Evolutionary conservation across 2,797 vertebrate genomes (phyloP).

Genomic region (Pangasius larnaudii): DNA sequence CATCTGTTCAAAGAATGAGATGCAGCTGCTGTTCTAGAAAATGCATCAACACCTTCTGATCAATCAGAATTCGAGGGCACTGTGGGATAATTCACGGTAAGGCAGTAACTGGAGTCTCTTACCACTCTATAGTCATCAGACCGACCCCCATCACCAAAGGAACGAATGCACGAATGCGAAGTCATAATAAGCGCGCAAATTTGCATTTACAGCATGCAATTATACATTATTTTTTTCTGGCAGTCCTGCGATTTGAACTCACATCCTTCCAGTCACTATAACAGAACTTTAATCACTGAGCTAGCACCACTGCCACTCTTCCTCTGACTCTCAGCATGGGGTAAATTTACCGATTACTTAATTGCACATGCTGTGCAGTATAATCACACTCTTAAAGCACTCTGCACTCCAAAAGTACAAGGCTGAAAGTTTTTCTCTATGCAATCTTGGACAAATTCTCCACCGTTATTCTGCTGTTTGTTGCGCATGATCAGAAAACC

Average conservation of each 20-base stretch:
- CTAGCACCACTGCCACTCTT: slow-evolving; percentile 7
- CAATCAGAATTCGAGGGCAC: background rate
- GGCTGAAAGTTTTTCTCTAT: background rate
- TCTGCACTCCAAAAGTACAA: background rate
- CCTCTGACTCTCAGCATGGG: slow-evolving; percentile 25
- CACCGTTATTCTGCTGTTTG: background rate
- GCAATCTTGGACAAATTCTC: background rate
- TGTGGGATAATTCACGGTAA: background rate
- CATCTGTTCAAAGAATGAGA: background rate
- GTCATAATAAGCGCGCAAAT: background rate
- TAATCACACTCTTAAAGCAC: slow-evolving; percentile 27
- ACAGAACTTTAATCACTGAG: slow-evolving; percentile 22
- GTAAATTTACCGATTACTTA: slow-evolving; percentile 42
- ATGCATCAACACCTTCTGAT: background rate
- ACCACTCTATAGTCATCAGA: background rate
- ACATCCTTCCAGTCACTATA: background rate
- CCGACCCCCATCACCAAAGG: background rate
- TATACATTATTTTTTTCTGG: background rate
- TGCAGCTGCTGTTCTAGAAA: background rate
- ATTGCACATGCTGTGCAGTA: slow-evolving; percentile 40
- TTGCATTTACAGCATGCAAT: slow-evolving; percentile 1
- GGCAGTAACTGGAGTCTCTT: background rate
- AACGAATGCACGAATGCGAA: background rate
- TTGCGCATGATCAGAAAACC: background rate
- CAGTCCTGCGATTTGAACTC: slow-evolving; percentile 7